These are phyloP conservation scores for Leucoma salicis DNA, from an alignment of 2,888 invertebrate genomes.

Conservation along the genomic window DNA sequence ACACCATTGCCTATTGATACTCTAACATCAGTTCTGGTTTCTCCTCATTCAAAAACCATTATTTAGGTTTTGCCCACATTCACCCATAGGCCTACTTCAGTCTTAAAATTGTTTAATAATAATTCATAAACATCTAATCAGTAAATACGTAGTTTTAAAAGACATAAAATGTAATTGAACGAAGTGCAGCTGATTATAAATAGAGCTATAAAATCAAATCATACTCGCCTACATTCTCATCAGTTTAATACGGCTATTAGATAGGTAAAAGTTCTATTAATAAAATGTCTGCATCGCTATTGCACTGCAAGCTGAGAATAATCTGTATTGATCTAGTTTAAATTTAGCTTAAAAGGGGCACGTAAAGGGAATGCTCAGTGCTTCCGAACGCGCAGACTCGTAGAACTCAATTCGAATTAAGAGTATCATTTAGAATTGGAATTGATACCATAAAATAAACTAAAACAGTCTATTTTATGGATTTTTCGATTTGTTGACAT, in stretches of 20 bases:
- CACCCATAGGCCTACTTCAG: too few relatives aligned
- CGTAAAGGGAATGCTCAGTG: conserved; percentile 22
- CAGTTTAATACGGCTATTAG: conserved; percentile 38
- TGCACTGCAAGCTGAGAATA: conserved; percentile 47
- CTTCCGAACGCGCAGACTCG: conserved; percentile 23
- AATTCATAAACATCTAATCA: too few relatives aligned
- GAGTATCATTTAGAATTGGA: conserved; percentile 1
- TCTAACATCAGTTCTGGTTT: too few relatives aligned
- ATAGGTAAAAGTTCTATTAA: conserved; percentile 55
- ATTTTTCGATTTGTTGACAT: too few relatives aligned
- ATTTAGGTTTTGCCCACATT: too few relatives aligned
- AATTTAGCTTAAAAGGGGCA: conserved; percentile 54
- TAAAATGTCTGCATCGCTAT: conserved; percentile 62
- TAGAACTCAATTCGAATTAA: conserved; percentile 14
- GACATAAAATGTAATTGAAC: neutral
- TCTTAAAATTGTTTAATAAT: too few relatives aligned
- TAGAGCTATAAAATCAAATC: conserved; percentile 4
- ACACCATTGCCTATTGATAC: too few relatives aligned
- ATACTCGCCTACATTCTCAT: conserved; percentile 15
- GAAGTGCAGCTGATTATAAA: neutral
- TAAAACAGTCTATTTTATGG: conserved; percentile 8
- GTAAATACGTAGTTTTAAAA: neutral
- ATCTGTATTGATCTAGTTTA: conserved; percentile 73
- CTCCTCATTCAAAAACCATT: too few relatives aligned
- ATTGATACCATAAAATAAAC: conserved; percentile 8